Evolutionary conservation across 2,113 vertebrate genomes (phyloP).

Genomic region (Poeciliopsis prolifica): DNA sequence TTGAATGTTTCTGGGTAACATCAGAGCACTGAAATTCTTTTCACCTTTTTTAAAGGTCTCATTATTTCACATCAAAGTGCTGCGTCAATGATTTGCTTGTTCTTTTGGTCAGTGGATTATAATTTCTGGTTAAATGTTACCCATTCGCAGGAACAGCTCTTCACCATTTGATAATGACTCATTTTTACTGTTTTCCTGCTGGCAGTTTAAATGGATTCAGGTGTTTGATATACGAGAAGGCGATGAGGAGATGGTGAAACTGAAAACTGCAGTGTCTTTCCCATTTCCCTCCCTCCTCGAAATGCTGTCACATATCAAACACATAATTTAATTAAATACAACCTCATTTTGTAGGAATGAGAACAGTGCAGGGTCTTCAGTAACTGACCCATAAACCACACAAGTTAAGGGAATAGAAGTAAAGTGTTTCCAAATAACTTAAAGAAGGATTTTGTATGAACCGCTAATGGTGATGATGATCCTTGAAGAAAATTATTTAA

Average conservation of each 20-base stretch:
- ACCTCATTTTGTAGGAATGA: conserved; percentile 11
- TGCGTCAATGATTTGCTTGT: not conserved
- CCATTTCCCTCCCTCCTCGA: not conserved
- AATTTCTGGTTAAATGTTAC: too few species aligned
- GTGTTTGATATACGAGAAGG: conserved; percentile 47
- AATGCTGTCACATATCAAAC: conserved; percentile 25
- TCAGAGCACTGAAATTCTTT: not conserved
- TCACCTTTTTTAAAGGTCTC: not conserved
- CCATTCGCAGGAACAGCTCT: not conserved
- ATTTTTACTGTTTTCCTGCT: conserved; percentile 17
- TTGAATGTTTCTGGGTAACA: not conserved
- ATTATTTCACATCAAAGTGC: not conserved
- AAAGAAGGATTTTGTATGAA: not conserved
- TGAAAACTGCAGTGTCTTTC: fast-evolving
- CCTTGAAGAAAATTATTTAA: too few species aligned
- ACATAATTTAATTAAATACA: not conserved
- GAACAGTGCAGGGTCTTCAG: not conserved
- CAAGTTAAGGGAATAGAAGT: not conserved
- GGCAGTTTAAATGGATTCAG: not conserved
- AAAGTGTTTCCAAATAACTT: not conserved
- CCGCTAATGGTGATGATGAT: too few species aligned
- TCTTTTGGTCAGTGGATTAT: not conserved
- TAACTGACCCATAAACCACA: not conserved
- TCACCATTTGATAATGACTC: conserved; percentile 2
- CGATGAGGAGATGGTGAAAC: conserved; percentile 11